Conservation (phyloP, 2,888 invertebrate genomes). For the Aspidapion aeneum region DNA sequence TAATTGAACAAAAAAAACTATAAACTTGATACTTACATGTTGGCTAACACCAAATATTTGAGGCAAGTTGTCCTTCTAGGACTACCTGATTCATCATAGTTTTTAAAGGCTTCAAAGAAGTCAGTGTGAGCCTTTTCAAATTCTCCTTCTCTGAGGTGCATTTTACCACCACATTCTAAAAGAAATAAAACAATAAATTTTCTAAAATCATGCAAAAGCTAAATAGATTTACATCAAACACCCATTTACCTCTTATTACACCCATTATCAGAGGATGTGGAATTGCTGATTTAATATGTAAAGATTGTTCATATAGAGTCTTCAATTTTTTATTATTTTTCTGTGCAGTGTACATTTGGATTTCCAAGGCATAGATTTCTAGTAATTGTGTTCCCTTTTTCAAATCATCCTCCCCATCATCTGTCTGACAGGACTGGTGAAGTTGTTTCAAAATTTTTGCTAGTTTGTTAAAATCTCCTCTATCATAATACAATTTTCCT, state of each 20-base stretch:
- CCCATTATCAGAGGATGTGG: constrained; percentile 99
- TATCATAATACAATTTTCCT: constrained; percentile 96
- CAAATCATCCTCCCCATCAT: constrained; percentile 95
- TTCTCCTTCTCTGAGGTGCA: constrained; percentile 98
- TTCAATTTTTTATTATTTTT: constrained; percentile 98
- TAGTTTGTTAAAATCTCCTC: constrained; percentile 90
- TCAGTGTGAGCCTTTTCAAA: constrained; percentile 99
- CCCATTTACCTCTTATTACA: constrained; percentile 92
- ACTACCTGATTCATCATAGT: constrained; percentile 98
- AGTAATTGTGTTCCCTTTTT: constrained; percentile 97
- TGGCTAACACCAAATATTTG: constrained; percentile 96
- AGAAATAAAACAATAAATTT: constrained; percentile 20
- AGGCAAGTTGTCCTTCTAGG: constrained; percentile 94
- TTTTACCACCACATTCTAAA: constrained; percentile 97
- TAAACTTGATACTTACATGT: constrained; percentile 72
- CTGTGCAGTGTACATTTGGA: constrained; percentile 99
- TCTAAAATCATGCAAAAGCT: constrained; percentile 11
- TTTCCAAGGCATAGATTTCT: constrained; percentile 98
- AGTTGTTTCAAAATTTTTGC: constrained; percentile 96
- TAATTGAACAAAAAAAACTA: too few relatives aligned
- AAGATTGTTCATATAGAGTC: constrained; percentile 94
- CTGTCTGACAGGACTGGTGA: constrained; percentile 96
- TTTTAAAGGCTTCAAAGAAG: constrained; percentile 99
- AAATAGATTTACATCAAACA: neutral
- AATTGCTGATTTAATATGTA: constrained; percentile 98